phyloP scores from a whole-genome alignment of 2,113 vertebrate species.

The Acanthochromis polyacanthus region DNA sequence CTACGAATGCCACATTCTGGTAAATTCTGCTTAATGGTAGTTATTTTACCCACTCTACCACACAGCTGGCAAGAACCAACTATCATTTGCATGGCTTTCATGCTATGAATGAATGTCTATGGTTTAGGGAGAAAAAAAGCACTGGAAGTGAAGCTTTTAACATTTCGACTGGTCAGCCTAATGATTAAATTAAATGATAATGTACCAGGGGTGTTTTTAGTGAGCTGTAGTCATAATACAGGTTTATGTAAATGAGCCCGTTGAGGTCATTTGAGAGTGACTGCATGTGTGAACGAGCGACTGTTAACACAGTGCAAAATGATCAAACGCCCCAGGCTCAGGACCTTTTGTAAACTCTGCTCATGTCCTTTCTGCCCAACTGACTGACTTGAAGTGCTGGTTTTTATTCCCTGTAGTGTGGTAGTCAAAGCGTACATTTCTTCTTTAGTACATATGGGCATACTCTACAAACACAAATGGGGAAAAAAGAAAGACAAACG shows the following conservation, averaged over 20 bases:
- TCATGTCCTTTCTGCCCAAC: conserved; percentile 16
- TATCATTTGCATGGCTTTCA: conserved; percentile 21
- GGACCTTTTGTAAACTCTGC: conserved; percentile 42
- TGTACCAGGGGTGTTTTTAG: neutral
- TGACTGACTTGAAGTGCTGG: conserved; percentile 47
- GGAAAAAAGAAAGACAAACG: neutral
- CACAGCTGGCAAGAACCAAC: conserved; percentile 6
- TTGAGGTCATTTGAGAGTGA: neutral
- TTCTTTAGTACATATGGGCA: conserved; percentile 14
- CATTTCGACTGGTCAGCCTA: conserved; percentile 12
- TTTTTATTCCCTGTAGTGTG: conserved; percentile 18
- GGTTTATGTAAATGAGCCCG: conserved; percentile 22
- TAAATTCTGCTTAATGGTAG: conserved; percentile 26
- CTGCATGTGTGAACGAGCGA: conserved; percentile 41
- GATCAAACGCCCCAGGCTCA: conserved; percentile 24
- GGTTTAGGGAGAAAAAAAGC: neutral
- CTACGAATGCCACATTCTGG: conserved; percentile 2
- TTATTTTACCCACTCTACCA: conserved; percentile 17
- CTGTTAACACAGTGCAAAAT: conserved; percentile 35
- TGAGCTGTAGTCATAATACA: neutral
- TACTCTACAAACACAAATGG: neutral
- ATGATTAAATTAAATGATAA: neutral
- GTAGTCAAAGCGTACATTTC: neutral
- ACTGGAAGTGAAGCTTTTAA: neutral
- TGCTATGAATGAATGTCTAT: conserved; percentile 31